Percentiles rank a stretch among this genome's conserved stretches.
Conservation (phyloP, 2,113 vertebrate genomes). For the Pristiophorus japonicus region DNA sequence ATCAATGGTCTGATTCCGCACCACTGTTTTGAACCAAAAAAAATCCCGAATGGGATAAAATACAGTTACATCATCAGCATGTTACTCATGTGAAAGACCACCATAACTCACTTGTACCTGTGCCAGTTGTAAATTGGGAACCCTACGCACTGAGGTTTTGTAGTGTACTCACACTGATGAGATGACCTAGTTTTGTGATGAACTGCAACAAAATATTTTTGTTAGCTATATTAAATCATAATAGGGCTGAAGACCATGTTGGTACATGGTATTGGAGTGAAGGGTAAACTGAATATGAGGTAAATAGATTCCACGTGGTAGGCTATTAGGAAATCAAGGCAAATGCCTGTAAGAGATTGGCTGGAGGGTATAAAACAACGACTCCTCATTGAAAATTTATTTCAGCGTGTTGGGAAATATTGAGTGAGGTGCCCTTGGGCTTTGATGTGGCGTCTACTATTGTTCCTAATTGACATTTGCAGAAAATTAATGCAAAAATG, state of each 20-base stretch:
- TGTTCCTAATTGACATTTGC: neutral
- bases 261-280: neutral
- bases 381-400: neutral
- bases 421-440: neutral
- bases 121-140: neutral
- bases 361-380: neutral
- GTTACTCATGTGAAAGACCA: neutral
- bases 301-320: neutral
- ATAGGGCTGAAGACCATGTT: neutral
- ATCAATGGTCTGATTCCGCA: neutral
- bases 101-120: neutral
- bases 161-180: neutral
- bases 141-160: neutral
- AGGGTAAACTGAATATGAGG: neutral
- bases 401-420: neutral
- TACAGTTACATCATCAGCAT: neutral
- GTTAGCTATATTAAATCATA: neutral
- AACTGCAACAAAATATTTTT: neutral
- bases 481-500: neutral
- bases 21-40: too few species aligned
- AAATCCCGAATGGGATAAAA: neutral
- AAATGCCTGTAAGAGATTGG: neutral
- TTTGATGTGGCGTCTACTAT: too few species aligned
- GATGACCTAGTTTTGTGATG: neutral
- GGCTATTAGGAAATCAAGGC: neutral